Evolutionary conservation across 2,888 invertebrate species (phyloP).

Genomic region (Crepidodera aurea): DNA sequence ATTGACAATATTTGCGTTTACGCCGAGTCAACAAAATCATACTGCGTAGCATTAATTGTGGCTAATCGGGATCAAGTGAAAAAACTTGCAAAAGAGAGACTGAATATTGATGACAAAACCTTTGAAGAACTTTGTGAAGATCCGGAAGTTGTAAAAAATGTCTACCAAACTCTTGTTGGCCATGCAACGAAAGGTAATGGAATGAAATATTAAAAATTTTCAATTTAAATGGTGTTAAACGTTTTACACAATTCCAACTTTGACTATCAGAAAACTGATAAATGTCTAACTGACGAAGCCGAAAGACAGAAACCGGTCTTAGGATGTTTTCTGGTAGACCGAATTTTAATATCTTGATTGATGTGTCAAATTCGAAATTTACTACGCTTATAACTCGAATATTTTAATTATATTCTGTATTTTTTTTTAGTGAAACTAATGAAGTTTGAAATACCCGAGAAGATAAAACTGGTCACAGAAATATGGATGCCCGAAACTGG

Average conservation of each 20-base stretch:
- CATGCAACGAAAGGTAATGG: conserved; percentile 87
- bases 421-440: conserved; percentile 78
- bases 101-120: conserved; percentile 66
- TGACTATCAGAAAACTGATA: too few relatives aligned
- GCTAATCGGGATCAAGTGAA: conserved; percentile 77
- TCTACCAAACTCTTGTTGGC: conserved; percentile 81
- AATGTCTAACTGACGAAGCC: too few relatives aligned
- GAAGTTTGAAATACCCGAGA: conserved; percentile 90
- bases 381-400: too few relatives aligned
- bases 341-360: too few relatives aligned
- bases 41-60: conserved; percentile 89
- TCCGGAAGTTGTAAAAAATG: conserved; percentile 75
- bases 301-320: too few relatives aligned
- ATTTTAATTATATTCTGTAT: too few relatives aligned
- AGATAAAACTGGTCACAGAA: conserved; percentile 85
- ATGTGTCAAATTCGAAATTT: too few relatives aligned
- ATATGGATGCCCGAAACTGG: conserved; percentile 98
- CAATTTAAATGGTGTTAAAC: too few relatives aligned
- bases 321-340: too few relatives aligned
- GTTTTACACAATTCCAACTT: too few relatives aligned
- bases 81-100: conserved; percentile 71
- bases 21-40: conserved; percentile 85
- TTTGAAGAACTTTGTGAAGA: conserved; percentile 81
- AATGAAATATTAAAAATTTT: too few relatives aligned
- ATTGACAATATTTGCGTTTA: conserved; percentile 97